Evolutionary conservation across 2,888 invertebrate species (phyloP).

Genomic region (Anoplius nigerrimus): DNA sequence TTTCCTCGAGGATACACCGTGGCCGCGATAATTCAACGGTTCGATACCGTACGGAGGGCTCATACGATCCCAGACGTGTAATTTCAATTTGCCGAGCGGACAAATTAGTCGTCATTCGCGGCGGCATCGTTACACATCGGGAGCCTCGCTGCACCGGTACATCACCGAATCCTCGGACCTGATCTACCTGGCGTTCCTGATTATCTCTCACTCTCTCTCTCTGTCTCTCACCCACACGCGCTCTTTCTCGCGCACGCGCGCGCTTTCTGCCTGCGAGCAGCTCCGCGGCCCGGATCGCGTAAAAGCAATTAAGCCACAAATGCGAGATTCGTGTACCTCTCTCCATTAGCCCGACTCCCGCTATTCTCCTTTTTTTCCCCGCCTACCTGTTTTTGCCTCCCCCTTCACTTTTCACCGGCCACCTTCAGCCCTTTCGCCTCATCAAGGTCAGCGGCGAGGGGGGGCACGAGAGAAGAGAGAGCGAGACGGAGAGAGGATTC

Average conservation of each 20-base stretch:
- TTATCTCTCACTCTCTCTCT: too few species aligned
- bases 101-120: constrained; percentile 53
- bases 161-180: constrained; percentile 41
- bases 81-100: constrained; percentile 63
- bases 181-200: too few species aligned
- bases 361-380: background rate
- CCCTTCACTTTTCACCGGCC: background rate
- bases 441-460: too few species aligned
- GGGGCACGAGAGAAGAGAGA: too few species aligned
- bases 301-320: background rate
- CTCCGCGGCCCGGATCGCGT: background rate
- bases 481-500: too few species aligned
- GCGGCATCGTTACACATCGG: constrained; percentile 25
- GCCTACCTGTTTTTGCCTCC: too few species aligned
- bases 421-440: too few species aligned
- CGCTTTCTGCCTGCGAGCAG: too few species aligned
- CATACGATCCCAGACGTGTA: constrained; percentile 56
- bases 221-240: too few species aligned
- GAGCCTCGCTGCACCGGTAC: constrained; percentile 41
- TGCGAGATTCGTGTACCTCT: constrained; percentile 1
- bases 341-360: background rate
- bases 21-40: constrained; percentile 47
- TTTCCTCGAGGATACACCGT: constrained; percentile 38
- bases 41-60: constrained; percentile 29
- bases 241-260: too few species aligned